Conservation (phyloP, 1,140 invertebrate species). For the Drosophila sechellia region DNA sequence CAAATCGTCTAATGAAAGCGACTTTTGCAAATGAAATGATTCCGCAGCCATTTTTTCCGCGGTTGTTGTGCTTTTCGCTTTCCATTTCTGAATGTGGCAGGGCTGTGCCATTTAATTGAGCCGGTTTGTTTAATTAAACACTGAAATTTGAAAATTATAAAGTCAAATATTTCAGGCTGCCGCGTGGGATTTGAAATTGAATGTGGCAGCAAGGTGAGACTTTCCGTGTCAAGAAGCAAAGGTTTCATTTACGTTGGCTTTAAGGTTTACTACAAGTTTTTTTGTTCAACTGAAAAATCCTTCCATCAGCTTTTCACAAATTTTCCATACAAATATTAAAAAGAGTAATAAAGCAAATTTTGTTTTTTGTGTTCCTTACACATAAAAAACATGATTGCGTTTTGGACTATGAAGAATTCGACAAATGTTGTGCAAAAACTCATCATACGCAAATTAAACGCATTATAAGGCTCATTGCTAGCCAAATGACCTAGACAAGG, state of each 20-base stretch:
- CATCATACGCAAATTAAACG: constrained; percentile 60
- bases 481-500: constrained; percentile 59
- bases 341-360: too few species aligned
- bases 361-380: too few species aligned
- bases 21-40: constrained; percentile 67
- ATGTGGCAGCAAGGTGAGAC: constrained; percentile 24
- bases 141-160: constrained; percentile 60
- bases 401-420: too few species aligned
- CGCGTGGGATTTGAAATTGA: constrained; percentile 20
- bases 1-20: constrained; percentile 69
- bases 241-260: constrained; percentile 6
- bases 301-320: too few species aligned
- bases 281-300: background rate
- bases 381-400: too few species aligned
- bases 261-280: background rate
- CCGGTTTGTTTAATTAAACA: constrained; percentile 66
- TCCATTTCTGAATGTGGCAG: constrained; percentile 7
- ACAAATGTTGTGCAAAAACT: background rate
- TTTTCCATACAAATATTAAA: too few species aligned
- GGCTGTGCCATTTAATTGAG: constrained; percentile 53
- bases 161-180: constrained; percentile 53
- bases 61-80: constrained; percentile 15
- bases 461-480: constrained; percentile 62
- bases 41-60: constrained; percentile 27
- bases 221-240: background rate